Conservation (phyloP, 2,888 invertebrate genomes). For the Hypomecis atomaria region DNA sequence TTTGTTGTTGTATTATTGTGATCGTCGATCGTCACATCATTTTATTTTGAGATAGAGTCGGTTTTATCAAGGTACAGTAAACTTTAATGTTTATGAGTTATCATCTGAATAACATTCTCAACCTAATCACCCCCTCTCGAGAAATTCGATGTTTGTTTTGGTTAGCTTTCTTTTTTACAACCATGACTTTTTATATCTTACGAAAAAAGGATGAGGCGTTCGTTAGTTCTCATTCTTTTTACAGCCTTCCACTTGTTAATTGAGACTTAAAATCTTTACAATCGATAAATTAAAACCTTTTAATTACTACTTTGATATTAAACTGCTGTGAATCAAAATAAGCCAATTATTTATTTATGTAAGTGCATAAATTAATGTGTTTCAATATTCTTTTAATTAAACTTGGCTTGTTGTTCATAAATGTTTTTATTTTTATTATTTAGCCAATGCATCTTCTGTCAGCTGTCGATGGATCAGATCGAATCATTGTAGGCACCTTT, state of each 20-base stretch:
- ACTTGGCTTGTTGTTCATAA: conserved; percentile 4
- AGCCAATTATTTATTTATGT: conserved; percentile 13
- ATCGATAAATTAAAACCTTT: conserved; percentile 40
- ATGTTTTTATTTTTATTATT: background rate
- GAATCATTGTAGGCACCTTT: too few relatives aligned
- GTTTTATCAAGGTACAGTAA: too few relatives aligned
- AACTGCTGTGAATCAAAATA: conserved; percentile 21
- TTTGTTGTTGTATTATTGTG: too few relatives aligned
- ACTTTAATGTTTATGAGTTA: too few relatives aligned
- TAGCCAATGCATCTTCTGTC: background rate
- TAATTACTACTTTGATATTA: conserved; percentile 34
- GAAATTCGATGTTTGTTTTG: background rate
- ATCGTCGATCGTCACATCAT: too few relatives aligned
- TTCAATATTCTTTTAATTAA: conserved; percentile 13
- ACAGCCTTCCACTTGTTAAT: conserved; percentile 30
- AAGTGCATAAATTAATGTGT: conserved; percentile 3
- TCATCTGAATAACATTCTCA: background rate
- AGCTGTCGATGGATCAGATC: background rate
- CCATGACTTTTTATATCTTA: conserved; percentile 2
- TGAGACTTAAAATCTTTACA: conserved; percentile 38
- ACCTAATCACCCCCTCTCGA: background rate
- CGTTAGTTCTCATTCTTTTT: conserved; percentile 20
- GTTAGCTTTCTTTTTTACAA: conserved; percentile 5
- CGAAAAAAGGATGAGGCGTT: conserved; percentile 7
- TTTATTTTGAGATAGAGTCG: too few relatives aligned